These are phyloP conservation scores for Tetrao urogallus DNA, from an alignment of 2,113 vertebrate genomes.

Conservation along the genomic window DNA sequence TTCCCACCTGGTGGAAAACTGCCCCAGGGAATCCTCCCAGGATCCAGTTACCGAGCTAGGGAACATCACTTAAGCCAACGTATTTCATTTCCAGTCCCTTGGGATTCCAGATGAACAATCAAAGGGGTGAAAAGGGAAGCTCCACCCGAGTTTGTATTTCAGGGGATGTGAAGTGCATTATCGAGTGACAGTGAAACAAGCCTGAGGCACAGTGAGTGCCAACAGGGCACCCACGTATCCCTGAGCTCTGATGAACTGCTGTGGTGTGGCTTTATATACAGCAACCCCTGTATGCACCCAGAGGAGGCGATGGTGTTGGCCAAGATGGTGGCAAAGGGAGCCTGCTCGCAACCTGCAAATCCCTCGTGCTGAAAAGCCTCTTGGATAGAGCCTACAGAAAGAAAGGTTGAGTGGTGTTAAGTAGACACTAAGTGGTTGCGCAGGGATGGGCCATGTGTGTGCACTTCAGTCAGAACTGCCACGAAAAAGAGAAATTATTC, in stretches of 20 bases:
- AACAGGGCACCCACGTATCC: background rate
- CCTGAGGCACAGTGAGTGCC: background rate
- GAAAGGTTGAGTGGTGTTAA: background rate
- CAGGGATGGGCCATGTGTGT: rapidly evolving
- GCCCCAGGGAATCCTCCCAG: constrained; percentile 50
- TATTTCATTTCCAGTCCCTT: constrained; percentile 21
- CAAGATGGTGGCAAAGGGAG: background rate
- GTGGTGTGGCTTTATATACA: background rate
- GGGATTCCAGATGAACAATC: constrained; percentile 56
- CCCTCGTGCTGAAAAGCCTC: background rate
- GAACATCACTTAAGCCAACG: constrained; percentile 47
- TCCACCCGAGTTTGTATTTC: constrained; percentile 30
- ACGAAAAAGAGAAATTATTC: constrained; percentile 1
- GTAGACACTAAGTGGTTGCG: background rate
- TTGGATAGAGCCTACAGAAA: background rate
- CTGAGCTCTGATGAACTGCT: background rate
- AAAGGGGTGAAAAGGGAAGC: constrained; percentile 69
- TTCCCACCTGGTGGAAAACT: constrained; percentile 70
- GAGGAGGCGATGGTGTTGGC: background rate
- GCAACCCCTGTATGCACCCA: rapidly evolving
- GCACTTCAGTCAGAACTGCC: background rate
- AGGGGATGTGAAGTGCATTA: background rate
- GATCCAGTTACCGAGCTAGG: constrained; percentile 32
- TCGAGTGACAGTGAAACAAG: constrained; percentile 6
- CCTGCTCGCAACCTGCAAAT: background rate